Evolutionary conservation across 2,113 vertebrate species (phyloP).

Genomic region (Plotosus lineatus): DNA sequence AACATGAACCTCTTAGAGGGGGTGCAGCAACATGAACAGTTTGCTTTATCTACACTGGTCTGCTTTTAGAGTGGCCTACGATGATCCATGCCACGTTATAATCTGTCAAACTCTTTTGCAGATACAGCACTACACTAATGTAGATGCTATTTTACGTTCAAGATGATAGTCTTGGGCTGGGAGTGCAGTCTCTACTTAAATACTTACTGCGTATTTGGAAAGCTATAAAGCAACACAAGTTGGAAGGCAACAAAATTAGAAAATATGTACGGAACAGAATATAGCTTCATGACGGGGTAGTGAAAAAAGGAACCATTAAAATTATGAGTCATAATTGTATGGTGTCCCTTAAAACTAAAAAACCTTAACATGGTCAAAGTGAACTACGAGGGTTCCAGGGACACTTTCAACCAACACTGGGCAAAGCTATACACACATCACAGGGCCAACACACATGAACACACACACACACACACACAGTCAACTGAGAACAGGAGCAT

Average conservation of each 20-base stretch:
- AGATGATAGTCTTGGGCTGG: slow-evolving; percentile 12
- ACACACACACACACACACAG: too few relatives aligned
- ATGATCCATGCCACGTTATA: slow-evolving; percentile 33
- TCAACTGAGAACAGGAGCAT: too few relatives aligned
- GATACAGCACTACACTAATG: background rate
- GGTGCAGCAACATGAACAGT: slow-evolving; percentile 42
- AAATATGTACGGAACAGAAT: background rate
- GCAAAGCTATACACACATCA: too few relatives aligned
- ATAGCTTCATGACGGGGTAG: background rate
- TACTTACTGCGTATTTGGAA: background rate
- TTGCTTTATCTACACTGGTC: slow-evolving; percentile 43
- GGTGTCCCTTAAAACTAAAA: background rate
- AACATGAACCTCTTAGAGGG: slow-evolving; percentile 32
- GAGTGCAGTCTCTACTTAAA: too few relatives aligned
- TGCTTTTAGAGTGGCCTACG: slow-evolving; percentile 39
- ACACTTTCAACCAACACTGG: too few relatives aligned
- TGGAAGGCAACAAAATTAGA: background rate
- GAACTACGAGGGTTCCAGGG: too few relatives aligned
- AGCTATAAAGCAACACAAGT: background rate
- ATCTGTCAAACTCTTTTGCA: background rate
- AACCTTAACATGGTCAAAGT: background rate
- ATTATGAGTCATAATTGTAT: slow-evolving; percentile 9
- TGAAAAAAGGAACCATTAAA: background rate
- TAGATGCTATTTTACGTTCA: slow-evolving; percentile 20
- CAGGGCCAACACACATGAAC: too few relatives aligned